These are phyloP conservation scores for Argyrosomus japonicus DNA, from an alignment of 2,113 vertebrate genomes.

Conservation along the genomic window DNA sequence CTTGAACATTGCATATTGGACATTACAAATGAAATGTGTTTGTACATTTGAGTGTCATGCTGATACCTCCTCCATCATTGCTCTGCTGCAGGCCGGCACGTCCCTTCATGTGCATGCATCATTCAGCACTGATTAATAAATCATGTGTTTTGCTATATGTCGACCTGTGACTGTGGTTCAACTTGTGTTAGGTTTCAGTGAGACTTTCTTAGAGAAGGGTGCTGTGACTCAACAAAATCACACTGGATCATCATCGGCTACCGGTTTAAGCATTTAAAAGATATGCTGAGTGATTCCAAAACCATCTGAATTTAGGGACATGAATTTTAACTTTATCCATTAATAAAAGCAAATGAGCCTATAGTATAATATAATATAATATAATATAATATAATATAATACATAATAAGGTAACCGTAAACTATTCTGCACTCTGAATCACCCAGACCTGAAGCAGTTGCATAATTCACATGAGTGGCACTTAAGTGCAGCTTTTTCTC, in stretches of 20 bases:
- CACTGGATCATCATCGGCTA: neutral
- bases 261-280: neutral
- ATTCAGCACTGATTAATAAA: conserved; percentile 58
- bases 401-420: neutral
- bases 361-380: neutral
- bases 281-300: neutral
- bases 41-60: neutral
- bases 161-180: conserved; percentile 1
- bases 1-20: neutral
- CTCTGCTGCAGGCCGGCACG: conserved; percentile 9
- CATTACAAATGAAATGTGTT: neutral
- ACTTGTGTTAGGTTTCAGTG: conserved; percentile 16
- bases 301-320: neutral
- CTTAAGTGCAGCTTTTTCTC: neutral
- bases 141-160: conserved; percentile 36
- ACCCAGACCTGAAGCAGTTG: neutral
- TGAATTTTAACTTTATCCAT: neutral
- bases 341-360: neutral
- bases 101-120: conserved; percentile 10
- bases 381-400: neutral
- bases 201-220: conserved; percentile 25
- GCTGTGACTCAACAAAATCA: neutral
- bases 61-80: neutral
- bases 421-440: neutral
- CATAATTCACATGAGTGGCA: neutral